Base-by-base conservation (phyloP, 2,113 vertebrate species). In the Melospiza melodia region DNA sequence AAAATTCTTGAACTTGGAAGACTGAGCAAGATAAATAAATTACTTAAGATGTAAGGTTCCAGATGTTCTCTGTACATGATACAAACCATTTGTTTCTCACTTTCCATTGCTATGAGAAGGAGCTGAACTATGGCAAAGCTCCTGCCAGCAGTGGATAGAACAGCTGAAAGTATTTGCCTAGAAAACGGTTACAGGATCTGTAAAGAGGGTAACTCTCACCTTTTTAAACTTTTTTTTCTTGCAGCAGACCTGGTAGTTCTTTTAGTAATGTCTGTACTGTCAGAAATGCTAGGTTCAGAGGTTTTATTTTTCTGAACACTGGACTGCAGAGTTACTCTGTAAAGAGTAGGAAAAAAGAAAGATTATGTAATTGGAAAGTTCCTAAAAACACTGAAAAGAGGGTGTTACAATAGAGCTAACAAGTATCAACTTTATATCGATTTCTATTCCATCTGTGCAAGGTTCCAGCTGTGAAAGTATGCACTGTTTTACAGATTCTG, bases 301-400 rank as follows among this genome's bases (percentile, higher is more conserved):
- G 97, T 97, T 97, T 98, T 99, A 97, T 97, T 98, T 97, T 98
- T 98, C 97, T 99, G 98, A 98, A 98, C 98, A 96, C 98, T 98
- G 97, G 98, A 97, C 96, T 99, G 99, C 91, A 99, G 97, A 97
- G 99, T 98, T 98, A 98, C 98, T 97, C 98, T 98, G 98, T 89
- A 98, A 98, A 98, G 73, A 96, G 97, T 80, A 95, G 95, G 95
- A 97, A 97, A 98, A 96, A 96, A 97, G 78, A 91, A 94, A 94
- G 82, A 97, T 98, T 96, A 98, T 74, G 92, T 86, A 96, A 95
- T 86, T 74, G 92, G 93, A 95, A 94, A 89, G 43, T 92, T 95
- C 75, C 61, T 68, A 54, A 87, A 83, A 77, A 89, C 48, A 72
- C n/a, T 41, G 61, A 39, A 21, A 59, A 92, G 59, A 93, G 20